Evolutionary conservation across 2,888 invertebrate genomes (phyloP), one percentile per base, ranked within the genome.

Genomic region (Orthosia incerta): DNA sequence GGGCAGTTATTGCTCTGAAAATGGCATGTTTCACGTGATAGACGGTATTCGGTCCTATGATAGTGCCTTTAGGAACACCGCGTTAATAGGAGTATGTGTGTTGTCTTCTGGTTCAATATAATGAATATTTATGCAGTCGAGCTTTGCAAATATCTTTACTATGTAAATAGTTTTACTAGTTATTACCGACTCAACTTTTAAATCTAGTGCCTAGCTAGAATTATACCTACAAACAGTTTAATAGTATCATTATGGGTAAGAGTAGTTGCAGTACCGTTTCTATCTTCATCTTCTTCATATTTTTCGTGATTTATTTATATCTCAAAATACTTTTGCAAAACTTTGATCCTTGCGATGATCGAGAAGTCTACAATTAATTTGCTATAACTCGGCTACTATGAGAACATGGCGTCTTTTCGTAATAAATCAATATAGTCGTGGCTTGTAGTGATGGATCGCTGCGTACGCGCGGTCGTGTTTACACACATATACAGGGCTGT

Each of bases 341-440:
- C 26, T 48, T 83, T 57, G 39, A 66, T 64, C 53, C 46, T 71
- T 46, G 23, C n/a, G 59, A 75, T 69, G 68, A 74, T 66, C 62
- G 31, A 59, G 77, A 56, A 69, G 45, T 51, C 1, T 69, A 76
- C 86, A 89, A 92, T 91, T 89, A 91, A 90, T 92, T 90, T 87
- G 85, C 87, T 83, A 86, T 88, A 90, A 87, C 63, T 80, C 57
- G 79, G 83, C 87, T 87, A 86, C 84, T 87, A 89, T 80, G 80
- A 76, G 84, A 88, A 86, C 76, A 80, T 85, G 73, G 83, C 82
- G 83, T 85, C 71, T 65, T 77, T 75, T 82, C 46, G 75, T 87
- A 86, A 92, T 93, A 90, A 92, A 93, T 93, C 91, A 92, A 86
- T 82, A 80, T 79, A 80, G 81, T 84, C 85, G 91, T 89, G 89